Evolutionary conservation across 2,888 invertebrate species (phyloP).

Genomic region (Subacronicta megacephala): DNA sequence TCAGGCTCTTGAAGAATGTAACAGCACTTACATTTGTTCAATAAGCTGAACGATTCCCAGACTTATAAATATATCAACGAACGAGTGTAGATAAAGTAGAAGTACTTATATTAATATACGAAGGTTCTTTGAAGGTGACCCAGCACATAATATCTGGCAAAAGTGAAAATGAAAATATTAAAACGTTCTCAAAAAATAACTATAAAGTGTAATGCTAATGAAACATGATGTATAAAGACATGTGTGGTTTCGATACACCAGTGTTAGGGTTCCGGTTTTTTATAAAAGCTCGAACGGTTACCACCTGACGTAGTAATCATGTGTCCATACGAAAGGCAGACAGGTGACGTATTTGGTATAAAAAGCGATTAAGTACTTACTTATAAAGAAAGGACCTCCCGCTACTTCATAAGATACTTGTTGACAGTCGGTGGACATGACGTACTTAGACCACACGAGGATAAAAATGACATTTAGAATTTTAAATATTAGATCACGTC

Average conservation of each 20-base stretch:
- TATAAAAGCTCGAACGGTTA: conserved; percentile 32
- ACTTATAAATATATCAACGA: background rate
- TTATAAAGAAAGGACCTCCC: conserved; percentile 13
- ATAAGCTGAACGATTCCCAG: background rate
- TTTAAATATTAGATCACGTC: background rate
- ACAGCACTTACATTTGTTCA: background rate
- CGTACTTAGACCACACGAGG: background rate
- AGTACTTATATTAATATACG: background rate
- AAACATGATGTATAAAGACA: conserved; percentile 36
- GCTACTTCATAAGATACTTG: background rate
- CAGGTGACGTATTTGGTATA: conserved; percentile 28
- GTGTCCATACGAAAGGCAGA: conserved; percentile 14
- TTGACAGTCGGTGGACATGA: background rate
- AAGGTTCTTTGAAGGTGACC: background rate
- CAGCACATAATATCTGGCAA: background rate
- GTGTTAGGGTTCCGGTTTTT: conserved; percentile 48
- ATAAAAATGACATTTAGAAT: background rate
- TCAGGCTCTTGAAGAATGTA: background rate
- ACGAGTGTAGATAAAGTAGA: background rate
- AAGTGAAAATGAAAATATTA: conserved; percentile 13
- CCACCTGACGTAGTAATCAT: conserved; percentile 48
- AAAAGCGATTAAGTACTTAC: conserved; percentile 12
- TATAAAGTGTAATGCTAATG: conserved; percentile 25
- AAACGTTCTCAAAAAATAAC: background rate
- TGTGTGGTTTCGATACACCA: conserved; percentile 43